Evolutionary conservation across 2,113 vertebrate species (phyloP).

Genomic region (Agelaius tricolor): DNA sequence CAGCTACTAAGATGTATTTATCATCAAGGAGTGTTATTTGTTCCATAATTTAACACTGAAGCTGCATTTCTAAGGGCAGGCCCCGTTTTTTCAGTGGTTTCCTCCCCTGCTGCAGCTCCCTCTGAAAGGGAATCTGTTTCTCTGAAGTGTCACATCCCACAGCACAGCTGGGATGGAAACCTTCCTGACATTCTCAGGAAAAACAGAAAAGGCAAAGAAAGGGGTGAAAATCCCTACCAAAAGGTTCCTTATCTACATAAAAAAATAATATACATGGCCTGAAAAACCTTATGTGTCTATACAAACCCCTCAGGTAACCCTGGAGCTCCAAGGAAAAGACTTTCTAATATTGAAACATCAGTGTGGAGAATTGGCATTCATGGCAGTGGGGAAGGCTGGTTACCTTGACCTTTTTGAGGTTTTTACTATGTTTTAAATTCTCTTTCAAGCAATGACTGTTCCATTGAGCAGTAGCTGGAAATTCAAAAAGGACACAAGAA

Average conservation of each 20-base stretch:
- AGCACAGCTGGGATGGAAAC: neutral
- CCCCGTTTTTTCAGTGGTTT: neutral
- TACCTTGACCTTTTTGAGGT: neutral
- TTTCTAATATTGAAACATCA: neutral
- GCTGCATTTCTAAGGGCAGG: neutral
- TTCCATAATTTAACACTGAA: constrained; percentile 27
- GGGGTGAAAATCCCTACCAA: neutral
- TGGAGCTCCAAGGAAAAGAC: neutral
- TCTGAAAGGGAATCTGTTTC: neutral
- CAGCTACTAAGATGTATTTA: constrained; percentile 32
- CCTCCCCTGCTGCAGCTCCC: neutral
- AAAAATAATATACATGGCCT: neutral
- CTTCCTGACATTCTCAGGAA: neutral
- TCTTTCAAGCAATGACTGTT: neutral
- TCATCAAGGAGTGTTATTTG: neutral
- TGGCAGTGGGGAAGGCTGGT: neutral
- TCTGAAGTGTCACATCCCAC: neutral
- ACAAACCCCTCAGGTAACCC: neutral
- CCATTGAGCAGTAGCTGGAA: neutral
- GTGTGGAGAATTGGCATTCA: neutral
- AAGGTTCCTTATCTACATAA: neutral
- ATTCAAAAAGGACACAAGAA: neutral
- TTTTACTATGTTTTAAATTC: neutral
- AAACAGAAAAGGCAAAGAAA: neutral
- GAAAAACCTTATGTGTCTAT: neutral